Evolutionary conservation across 30 jellyfish, hydroid and myxozoan genomes (phyloP).

Genomic region (Clytia hemisphaerica): DNA sequence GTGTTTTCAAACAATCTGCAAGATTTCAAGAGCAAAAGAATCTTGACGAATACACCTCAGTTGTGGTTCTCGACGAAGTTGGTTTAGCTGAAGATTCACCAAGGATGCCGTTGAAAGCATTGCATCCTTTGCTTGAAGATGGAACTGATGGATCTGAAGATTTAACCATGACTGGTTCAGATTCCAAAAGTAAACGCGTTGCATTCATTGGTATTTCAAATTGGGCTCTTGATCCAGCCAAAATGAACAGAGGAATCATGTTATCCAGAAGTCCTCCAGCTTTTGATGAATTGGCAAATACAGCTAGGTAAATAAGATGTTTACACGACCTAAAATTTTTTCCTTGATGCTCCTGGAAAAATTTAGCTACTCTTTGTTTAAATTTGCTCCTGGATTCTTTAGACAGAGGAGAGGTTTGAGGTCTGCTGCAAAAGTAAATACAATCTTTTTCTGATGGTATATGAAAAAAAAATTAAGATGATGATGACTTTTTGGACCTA

Average conservation of each 20-base stretch:
- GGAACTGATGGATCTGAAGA: constrained; percentile 87
- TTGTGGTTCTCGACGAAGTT: constrained; percentile 76
- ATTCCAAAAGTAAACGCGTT: constrained; percentile 42
- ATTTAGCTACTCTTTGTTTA: no score
- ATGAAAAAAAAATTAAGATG: no score
- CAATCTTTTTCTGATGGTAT: no score
- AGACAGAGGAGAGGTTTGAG: no score
- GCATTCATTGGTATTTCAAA: constrained; percentile 72
- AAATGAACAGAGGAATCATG: constrained; percentile 66
- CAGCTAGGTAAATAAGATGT: constrained; percentile 59
- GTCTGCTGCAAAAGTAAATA: no score
- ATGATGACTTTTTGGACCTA: no score
- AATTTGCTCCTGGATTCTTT: no score
- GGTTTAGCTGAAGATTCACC: constrained; percentile 81
- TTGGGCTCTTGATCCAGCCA: constrained; percentile 78
- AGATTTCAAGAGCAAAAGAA: constrained; percentile 72
- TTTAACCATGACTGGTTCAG: constrained; percentile 43
- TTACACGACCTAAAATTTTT: no score
- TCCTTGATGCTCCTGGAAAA: no score
- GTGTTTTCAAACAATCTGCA: constrained; percentile 53
- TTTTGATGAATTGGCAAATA: constrained; percentile 34
- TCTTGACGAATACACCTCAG: constrained; percentile 54
- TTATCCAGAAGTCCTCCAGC: constrained; percentile 61
- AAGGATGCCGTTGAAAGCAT: constrained; percentile 77
- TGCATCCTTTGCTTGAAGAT: constrained; percentile 79